These are phyloP conservation scores for Pelochelys cantorii DNA, from an alignment of 2,797 vertebrate genomes.

Conservation along the genomic window DNA sequence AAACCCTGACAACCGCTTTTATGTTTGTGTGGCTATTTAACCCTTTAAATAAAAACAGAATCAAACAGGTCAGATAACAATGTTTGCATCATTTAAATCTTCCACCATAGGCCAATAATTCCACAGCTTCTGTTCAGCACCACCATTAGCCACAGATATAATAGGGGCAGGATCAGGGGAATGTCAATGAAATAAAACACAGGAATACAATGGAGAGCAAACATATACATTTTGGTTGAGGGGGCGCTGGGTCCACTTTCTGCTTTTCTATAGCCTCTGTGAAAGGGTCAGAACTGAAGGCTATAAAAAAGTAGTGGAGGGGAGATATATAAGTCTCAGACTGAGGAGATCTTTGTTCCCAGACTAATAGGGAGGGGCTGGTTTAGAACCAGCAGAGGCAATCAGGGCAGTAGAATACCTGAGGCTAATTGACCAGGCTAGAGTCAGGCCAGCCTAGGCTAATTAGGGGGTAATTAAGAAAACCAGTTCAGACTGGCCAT, in stretches of 20 bases:
- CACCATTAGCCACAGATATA: not conserved
- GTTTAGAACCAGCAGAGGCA: no score
- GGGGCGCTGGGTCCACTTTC: not conserved
- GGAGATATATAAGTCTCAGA: no score
- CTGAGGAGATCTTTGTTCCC: no score
- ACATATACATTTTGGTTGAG: not conserved
- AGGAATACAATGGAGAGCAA: not conserved
- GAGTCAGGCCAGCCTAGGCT: no score
- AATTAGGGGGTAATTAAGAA: no score
- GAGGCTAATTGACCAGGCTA: no score
- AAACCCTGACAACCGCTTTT: not conserved
- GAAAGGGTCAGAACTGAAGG: no score
- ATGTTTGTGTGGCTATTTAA: not conserved
- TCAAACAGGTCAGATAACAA: not conserved
- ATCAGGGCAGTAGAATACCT: no score
- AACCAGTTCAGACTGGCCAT: no score
- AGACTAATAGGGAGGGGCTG: no score
- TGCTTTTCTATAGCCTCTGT: not conserved
- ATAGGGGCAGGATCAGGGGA: not conserved
- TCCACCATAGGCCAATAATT: not conserved
- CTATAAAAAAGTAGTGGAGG: no score
- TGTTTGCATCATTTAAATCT: not conserved
- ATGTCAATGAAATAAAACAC: not conserved
- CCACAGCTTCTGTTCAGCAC: not conserved
- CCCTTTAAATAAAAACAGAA: not conserved